phyloP scores from a whole-genome alignment of 2,888 invertebrate genomes.

The Xestobium rufovillosum region DNA sequence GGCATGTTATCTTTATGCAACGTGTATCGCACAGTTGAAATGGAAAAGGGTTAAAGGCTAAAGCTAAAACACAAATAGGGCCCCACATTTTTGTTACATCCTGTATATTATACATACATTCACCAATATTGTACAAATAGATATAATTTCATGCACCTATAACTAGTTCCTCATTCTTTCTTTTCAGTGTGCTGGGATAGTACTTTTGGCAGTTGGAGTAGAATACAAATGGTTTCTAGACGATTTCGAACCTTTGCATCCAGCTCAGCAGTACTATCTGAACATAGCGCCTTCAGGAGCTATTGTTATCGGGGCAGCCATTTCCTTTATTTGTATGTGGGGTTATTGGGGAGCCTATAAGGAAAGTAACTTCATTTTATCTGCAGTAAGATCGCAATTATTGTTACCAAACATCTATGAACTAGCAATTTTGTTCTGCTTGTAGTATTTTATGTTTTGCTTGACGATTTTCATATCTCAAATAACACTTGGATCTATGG shows the following conservation, averaged over 20 bases:
- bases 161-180: neutral
- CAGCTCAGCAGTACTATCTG: neutral
- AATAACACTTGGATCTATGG: constrained; percentile 1
- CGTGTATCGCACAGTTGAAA: no score
- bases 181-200: neutral
- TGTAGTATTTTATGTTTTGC: neutral
- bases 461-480: neutral
- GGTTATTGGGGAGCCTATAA: neutral
- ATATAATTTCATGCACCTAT: no score
- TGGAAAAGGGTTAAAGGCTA: no score
- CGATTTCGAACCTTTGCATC: constrained; percentile 2
- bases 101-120: no score
- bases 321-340: neutral
- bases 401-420: neutral
- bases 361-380: neutral
- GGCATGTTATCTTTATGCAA: no score
- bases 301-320: neutral
- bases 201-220: constrained; percentile 1
- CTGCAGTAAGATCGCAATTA: neutral
- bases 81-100: no score
- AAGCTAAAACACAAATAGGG: no score
- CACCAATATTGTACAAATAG: no score
- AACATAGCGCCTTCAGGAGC: constrained; percentile 1
- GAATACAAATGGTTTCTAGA: constrained; percentile 1
- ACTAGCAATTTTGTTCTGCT: neutral